Conservation (phyloP, 1,140 invertebrate species). For the Psix sp. region DNA sequence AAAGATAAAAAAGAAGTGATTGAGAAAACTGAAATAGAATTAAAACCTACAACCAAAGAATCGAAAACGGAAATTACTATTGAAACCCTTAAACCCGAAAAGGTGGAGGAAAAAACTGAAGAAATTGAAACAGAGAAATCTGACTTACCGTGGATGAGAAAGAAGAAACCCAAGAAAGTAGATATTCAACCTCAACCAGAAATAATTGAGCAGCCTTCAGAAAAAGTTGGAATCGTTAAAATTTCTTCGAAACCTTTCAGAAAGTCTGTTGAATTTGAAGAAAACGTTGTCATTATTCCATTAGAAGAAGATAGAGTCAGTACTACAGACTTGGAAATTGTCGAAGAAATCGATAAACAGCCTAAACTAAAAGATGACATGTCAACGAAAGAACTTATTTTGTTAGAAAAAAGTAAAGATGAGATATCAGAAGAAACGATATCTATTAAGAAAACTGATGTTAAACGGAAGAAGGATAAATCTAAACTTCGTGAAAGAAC, state of each 20-base stretch:
- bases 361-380: too few species aligned
- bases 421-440: not conserved
- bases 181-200: not conserved
- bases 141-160: conserved; percentile 41
- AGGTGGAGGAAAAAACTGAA: conserved; percentile 32
- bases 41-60: conserved; percentile 4
- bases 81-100: conserved; percentile 1
- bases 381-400: too few species aligned
- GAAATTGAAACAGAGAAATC: conserved; percentile 31
- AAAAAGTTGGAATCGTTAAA: too few species aligned
- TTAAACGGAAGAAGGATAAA: conserved; percentile 62
- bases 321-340: conserved; percentile 60
- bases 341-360: too few species aligned
- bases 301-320: conserved; percentile 66
- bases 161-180: conserved; percentile 41
- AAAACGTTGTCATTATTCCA: conserved; percentile 68
- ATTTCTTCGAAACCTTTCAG: conserved; percentile 67
- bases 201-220: too few species aligned
- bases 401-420: not conserved
- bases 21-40: conserved; percentile 15
- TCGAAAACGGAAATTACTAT: too few species aligned
- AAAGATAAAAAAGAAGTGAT: too few species aligned
- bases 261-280: conserved; percentile 69
- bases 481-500: conserved; percentile 72
- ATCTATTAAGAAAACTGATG: conserved; percentile 60